These are phyloP conservation scores for Aphis craccivora DNA, from an alignment of 1,140 invertebrate species.

Conservation along the genomic window DNA sequence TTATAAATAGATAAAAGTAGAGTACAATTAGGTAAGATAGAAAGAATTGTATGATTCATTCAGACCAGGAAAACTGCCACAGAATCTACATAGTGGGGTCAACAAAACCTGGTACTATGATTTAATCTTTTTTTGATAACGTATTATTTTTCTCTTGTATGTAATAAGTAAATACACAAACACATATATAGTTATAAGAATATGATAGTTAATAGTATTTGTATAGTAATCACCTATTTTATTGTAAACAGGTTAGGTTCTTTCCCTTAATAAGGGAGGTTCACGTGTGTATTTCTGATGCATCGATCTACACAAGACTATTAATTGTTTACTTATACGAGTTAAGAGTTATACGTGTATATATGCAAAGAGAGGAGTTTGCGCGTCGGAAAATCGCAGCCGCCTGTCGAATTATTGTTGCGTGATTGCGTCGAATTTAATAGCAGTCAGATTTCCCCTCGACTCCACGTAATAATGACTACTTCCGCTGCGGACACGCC, in stretches of 20 bases:
- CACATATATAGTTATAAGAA: neutral
- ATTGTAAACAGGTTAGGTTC: neutral
- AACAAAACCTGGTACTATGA: neutral
- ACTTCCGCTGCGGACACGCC: neutral
- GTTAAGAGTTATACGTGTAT: too few species aligned
- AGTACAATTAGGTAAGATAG: neutral
- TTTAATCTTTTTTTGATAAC: neutral
- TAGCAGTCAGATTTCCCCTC: slow-evolving; percentile 23
- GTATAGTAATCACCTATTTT: neutral
- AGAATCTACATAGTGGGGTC: neutral
- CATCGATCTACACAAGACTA: neutral
- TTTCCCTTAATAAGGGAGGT: neutral
- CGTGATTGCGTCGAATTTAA: slow-evolving; percentile 11
- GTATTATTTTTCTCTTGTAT: neutral
- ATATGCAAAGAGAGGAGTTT: neutral
- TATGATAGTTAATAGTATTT: too few species aligned
- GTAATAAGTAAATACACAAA: neutral
- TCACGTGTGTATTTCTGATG: neutral
- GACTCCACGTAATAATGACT: neutral
- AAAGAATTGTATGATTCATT: neutral
- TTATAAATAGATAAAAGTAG: neutral
- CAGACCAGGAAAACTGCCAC: neutral
- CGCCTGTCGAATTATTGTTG: neutral
- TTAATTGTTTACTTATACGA: too few species aligned
- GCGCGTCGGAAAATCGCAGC: neutral